Base-by-base conservation (phyloP, 2,888 invertebrate genomes). In the Hemithea aestivaria region DNA sequence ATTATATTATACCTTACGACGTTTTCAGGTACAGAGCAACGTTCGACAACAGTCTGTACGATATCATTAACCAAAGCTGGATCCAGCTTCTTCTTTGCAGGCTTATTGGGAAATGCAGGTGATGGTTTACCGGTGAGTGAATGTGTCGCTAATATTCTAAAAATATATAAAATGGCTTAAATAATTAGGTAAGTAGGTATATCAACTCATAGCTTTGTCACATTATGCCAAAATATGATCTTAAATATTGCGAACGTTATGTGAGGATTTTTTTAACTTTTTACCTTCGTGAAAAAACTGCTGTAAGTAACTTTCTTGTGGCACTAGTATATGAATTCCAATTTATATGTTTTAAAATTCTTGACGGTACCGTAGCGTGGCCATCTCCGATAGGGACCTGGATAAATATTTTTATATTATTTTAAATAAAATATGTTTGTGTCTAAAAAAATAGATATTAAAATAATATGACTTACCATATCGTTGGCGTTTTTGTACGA, bases 81-180 rank as follows among this genome's bases (percentile, higher is more conserved):
- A 53, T 90, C 78, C 27, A 91, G 60, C 47, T 66, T 63, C 45
- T 73, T 69, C 48, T 82, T 81, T 0, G 74, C 70, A 1, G 78
- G 74, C 35, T 74, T 81, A 35, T 72, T 62, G 0, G 69, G 73
- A 39, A 81, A 80, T 0, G 82, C 90, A 0, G 89, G 90, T 2
- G 90, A 89, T 1, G 85, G 87, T 51, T 89, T 90, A 2, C 90
- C 90, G 0, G 88, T 89, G 2, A 90, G 55, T 0, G 88, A 88
- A 60, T 90, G 89, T 2, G 89, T 88, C 6, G 89, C 89, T 30
- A 90, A 59, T 2, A 83, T 66, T 26, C 87, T 83, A 49, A 30
- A 68, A 66, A 33, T 25, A 27, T 20, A 35, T 2, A 25, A 27
- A 22, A 3, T n/a, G n/a, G 10, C 6, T 28, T 27, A 2, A 10